Evolutionary conservation across 2,888 invertebrate species (phyloP), one percentile per base, ranked within the genome.

Genomic region (Pristionchus mayeri): DNA sequence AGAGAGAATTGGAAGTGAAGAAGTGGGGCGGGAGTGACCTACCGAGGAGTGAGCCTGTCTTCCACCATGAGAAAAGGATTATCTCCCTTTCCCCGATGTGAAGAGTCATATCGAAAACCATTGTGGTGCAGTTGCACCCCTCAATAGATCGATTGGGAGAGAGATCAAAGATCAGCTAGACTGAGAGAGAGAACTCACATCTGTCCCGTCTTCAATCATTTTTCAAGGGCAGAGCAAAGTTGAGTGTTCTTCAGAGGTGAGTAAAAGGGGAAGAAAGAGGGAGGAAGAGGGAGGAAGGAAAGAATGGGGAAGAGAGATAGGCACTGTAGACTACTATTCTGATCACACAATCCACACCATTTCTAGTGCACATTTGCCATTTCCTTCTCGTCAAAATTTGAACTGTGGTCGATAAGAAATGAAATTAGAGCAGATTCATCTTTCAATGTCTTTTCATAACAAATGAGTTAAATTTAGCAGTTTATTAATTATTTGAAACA

Each of bases 51-150:
- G 88, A 85, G 71, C 89, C 89, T 21, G 89, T 91, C 85, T 90
- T 90, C 92, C 92, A 92, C 84, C 90, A 92, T 13, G 86, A 76
- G 86, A 92, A 90, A 27, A 92, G 88, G 84, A 92, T 89, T 60
- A 87, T 88, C 85, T 91, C 92, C 37, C 90, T 87, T 24, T 92
- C 90, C 6, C 89, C 87, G 85, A 91, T 92, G 81, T 92, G 91
- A 16, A 92, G 85, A 57, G 84, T 85, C 90, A 90, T 89, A 48
- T 86, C 86, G 87, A 88, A 88, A 30, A 88, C 86, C 87, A 89
- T 89, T 40, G 81, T 24, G 52, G 75, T 30, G n/a, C n/a, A 40
- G 18, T 27, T 75, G n/a, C 78, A 50, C n/a, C 11, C 13, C 78
- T 78, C 2, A 30, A 40, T 50, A 27, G 9, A 78, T 78, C n/a